Base-by-base conservation (phyloP, 2,113 vertebrate species). In the Hirundichthys speculiger region DNA sequence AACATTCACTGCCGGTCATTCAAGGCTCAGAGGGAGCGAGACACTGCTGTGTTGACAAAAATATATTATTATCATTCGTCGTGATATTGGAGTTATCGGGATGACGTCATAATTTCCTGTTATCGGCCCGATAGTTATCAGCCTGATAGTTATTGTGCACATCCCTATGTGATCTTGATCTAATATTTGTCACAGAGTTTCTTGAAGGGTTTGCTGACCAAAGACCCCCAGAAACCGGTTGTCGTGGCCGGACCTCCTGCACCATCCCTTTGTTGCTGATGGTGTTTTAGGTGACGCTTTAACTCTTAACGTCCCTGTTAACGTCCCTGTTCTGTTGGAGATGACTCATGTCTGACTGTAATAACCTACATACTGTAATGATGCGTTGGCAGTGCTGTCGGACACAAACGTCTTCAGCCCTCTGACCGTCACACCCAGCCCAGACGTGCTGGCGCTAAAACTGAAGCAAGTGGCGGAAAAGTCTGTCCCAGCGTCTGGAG, bases 191-290 rank as follows among this genome's bases (percentile, higher is more conserved):
- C 47, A n/a, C 77, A 99, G 98, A 96, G 87, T 84, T 99, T 99
- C 77, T 88, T 99, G 45, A 95, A 98, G 78, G 98, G 98, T 40
- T 91, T 99, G 39, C 86, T 99, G 48, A 98, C 91, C 73, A 99
- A 99, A 92, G 94, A 99, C 48, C 94, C 96, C 0, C 75, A 69
- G 51, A 92, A 94, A 73, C n/a, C 94, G 98, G 12, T 84, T 99
- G 61, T 93, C 96, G 0, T 99, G 98, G 98, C 96, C 98, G 3
- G 92, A 94, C 48, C 92, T 99, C 40, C 88, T 98, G 40, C 88
- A 93, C 77, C 96, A 99, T 63, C 95, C 98, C 6, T 99, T 96
- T 88, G 93, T 99, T 85, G 94, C 93, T 67, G 95, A 95, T 54
- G 88, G 13, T 59, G 94, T 98, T 84, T 87, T 92, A 56, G 94